Evolutionary conservation across 23 tunicate species (phyloP).

Genomic region (Styela plicata): DNA sequence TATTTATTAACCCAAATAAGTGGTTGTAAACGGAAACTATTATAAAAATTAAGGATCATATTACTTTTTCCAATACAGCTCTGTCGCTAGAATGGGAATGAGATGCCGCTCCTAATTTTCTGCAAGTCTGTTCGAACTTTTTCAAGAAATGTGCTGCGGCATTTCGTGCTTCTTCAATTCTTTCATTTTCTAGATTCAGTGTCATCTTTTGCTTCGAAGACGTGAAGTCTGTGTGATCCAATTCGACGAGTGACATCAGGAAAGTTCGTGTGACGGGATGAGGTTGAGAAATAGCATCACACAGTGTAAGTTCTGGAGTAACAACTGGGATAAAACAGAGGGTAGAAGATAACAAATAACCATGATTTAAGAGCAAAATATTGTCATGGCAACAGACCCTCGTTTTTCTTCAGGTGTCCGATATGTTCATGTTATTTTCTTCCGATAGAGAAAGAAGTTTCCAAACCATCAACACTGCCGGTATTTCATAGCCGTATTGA

Average conservation of each 20-base stretch:
- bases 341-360: too few species aligned
- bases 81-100: not conserved
- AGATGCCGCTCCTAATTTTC: not conserved
- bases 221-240: not conserved
- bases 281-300: not conserved
- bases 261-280: not conserved
- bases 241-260: not conserved
- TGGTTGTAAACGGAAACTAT: too few species aligned
- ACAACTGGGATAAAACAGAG: not conserved
- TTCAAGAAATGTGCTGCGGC: slow-evolving; percentile 8
- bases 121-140: slow-evolving; percentile 25
- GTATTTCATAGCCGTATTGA: too few species aligned
- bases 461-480: too few species aligned
- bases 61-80: slow-evolving; percentile 17
- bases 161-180: not conserved
- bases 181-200: not conserved
- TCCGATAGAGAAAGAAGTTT: too few species aligned
- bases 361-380: too few species aligned
- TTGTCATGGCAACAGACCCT: too few species aligned
- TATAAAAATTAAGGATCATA: too few species aligned
- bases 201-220: not conserved
- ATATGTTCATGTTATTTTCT: too few species aligned
- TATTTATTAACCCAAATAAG: too few species aligned
- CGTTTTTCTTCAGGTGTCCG: too few species aligned
- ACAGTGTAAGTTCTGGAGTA: not conserved